Base-by-base conservation (phyloP, 2,888 invertebrate species). In the Maniola hyperantus region DNA sequence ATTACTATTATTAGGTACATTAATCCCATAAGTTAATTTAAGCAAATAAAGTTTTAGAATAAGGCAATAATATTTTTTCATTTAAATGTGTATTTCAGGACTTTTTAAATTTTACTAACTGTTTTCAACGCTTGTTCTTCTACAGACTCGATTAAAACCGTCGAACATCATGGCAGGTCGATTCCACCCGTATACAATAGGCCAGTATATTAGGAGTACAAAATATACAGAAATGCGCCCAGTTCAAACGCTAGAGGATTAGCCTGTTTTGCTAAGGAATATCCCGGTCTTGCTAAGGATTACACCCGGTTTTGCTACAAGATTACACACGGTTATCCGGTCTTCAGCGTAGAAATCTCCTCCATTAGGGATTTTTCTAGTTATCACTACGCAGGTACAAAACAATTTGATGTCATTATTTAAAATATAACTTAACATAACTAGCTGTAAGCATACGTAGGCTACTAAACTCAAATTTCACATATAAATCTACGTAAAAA, bases 81-180 rank as follows among this genome's bases (percentile, higher is more conserved):
- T 26, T 69, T 67, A 75, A 72, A 76, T 76, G 82, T 78, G 74
- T 72, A 80, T 85, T 85, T 82, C 85, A 85, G 85, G 84, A 76
- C 11, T 42, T 72, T 72, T 72, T 70, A 61, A 76, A 76, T 73
- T 74, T 77, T 76, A 79, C 77, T 81, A 79, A 80, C 75, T 70
- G 75, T 77, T 79, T 72, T 77, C 73, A 80, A 77, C 84, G 77
- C 82, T 85, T 85, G 39, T 59, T 59, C 76, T 85, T 79, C 86
- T 82, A 79, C 86, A 85, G 86, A 84, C 74, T 76, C 76, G 76
- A 77, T 84, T 77, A 67, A 69, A 70, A 64, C 58, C 74, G 51
- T 69, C 73, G 65, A 70, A 65, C 70, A 66, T 69, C 69, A 77
- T 81, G 81, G 81, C 84, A 83, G 85, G 83, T 72, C 70, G 71